Base-by-base conservation (phyloP, 2,888 invertebrate genomes). In the Brachynemurus nebulosus region DNA sequence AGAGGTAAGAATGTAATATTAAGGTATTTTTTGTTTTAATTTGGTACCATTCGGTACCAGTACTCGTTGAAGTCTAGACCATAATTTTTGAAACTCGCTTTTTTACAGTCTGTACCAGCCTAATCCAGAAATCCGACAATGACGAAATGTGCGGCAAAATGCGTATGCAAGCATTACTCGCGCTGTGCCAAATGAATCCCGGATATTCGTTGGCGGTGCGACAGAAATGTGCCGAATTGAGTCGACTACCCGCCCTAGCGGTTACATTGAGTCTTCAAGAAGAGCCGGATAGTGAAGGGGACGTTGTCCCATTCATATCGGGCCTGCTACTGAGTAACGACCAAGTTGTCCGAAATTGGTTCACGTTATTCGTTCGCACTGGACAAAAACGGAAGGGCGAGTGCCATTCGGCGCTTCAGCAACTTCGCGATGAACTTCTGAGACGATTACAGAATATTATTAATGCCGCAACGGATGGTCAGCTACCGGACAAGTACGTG, bases 151-250 rank as follows among this genome's bases (percentile, higher is more conserved):
- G 86, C 42, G 88, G 90, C n/a, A 69, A 76, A 42, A 71, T 80
- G 25, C 70, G 88, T 41, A 71, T 81, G 17, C 75, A 79, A 52
- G 78, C 92, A 3, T 68, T 96, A 39, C 76, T 80, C 36, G 74
- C 80, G 50, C 67, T 96, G 1, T 92, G 92, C 65, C 79, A 81
- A 54, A 89, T 92, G 77, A 91, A 91, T 63, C 91, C 93, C 1
- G 73, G 78, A 4, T 85, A 91, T 61, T 84, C 90, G 3, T 71
- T 93, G 37, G 76, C 82, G 25, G 80, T 93, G 1, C 69, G 93
- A 48, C 78, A 86, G 19, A 80, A 89, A 63, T 93, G 93, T 62
- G 86, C 91, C 1, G 86, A 92, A 57, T 72, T 86, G 42, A 84
- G 91, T 53, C 75, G 89, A 47, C 80, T 95, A 75, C 95, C 95